Evolutionary conservation across 2,888 invertebrate species (phyloP).

Genomic region (Laspeyria flexula): DNA sequence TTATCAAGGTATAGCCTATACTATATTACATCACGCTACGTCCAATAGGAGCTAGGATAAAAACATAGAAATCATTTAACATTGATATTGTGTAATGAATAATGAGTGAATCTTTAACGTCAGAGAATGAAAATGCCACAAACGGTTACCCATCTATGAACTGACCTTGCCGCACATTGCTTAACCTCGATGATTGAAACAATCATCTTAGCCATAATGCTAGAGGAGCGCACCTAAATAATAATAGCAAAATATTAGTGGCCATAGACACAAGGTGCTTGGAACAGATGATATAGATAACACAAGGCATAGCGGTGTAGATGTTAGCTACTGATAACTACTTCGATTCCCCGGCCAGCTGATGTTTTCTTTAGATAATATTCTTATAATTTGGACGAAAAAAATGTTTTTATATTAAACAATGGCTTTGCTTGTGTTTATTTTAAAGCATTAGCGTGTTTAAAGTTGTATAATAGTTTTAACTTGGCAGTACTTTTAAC

Average conservation of each 20-base stretch:
- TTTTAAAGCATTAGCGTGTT: constrained; percentile 2
- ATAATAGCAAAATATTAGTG: constrained; percentile 38
- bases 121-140: too few species aligned
- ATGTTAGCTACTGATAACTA: constrained; percentile 68
- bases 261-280: constrained; percentile 40
- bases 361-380: constrained; percentile 70
- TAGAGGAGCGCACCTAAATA: neutral
- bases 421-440: constrained; percentile 49
- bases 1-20: too few species aligned
- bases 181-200: too few species aligned
- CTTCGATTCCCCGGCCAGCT: constrained; percentile 73
- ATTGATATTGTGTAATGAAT: too few species aligned
- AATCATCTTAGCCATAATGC: too few species aligned
- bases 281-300: constrained; percentile 62
- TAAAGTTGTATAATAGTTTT: neutral
- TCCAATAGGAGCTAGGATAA: too few species aligned
- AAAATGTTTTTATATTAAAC: constrained; percentile 56
- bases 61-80: too few species aligned
- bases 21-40: too few species aligned
- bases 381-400: constrained; percentile 67
- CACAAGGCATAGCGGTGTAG: constrained; percentile 53
- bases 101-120: too few species aligned
- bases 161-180: too few species aligned
- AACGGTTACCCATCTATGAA: too few species aligned
- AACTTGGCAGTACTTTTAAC: too few species aligned